Base-by-base conservation (phyloP, 2,113 vertebrate species). In the Amphiprion ocellaris region DNA sequence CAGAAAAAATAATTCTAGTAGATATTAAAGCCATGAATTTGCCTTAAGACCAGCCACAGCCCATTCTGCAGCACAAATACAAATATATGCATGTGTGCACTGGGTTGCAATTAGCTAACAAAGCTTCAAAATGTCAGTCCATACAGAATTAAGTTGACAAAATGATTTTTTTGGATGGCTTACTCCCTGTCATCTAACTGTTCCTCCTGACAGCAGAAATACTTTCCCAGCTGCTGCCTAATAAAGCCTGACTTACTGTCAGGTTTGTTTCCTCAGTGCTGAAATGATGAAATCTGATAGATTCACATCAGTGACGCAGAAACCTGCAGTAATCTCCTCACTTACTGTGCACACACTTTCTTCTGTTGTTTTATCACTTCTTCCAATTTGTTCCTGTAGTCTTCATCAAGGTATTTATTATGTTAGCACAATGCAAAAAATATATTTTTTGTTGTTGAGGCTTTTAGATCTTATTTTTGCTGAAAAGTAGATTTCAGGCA, bases 171-270 rank as follows among this genome's bases (percentile, higher is more conserved):
- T 47, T 7, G 4, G 17, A 63, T 59, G 6, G 50, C 24, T 39
- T 11, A 0, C 8, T 69, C 10, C 3, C 4, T 24, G 39, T 53
- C 21, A 28, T 70, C n/a, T 30, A 24, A 66, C 17, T 1, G 26
- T 46, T 60, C 12, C n/a, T 14, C 10, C 39, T 68, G 62, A 72
- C 53, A 17, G 14, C 30, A 39, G 50, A 67, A 56, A 33, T 56
- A 15, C 21, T 54, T 68, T 46, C 23, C 14, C 63, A 60, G 67
- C 52, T 2, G 7, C 46, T 30, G 39, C 39, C 61, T 44, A 77
- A 80, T 61, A 16, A 24, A 70, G 24, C 62, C 50, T 41, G 62
- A 69, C 71, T 47, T 17, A 7, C 70, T 61, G 60, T 79, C 64
- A 52, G 5, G 23, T 66, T 70, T 3, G 10, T 72, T 9, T 54